Percentiles rank a stretch among this genome's conserved stretches.
Evolutionary conservation across 2,113 vertebrate species (phyloP).

Genomic region (Mystacornis crossleyi): DNA sequence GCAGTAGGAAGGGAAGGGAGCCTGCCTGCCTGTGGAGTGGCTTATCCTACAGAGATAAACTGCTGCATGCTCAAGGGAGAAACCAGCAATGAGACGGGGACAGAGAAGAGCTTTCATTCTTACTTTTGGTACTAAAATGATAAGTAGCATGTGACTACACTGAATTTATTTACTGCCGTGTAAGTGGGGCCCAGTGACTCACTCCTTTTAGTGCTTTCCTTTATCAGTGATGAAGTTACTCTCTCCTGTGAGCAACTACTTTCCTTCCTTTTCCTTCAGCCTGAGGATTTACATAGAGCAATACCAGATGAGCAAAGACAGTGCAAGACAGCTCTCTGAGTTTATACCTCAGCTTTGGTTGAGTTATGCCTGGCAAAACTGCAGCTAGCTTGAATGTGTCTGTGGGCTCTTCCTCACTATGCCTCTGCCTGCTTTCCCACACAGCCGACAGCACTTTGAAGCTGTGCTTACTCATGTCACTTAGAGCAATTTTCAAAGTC

Average conservation of each 20-base stretch:
- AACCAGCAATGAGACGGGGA: background rate
- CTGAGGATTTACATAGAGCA: background rate
- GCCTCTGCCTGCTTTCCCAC: background rate
- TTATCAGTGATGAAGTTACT: background rate
- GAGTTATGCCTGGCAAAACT: background rate
- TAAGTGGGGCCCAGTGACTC: background rate
- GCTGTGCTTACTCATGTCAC: background rate
- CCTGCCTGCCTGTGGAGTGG: background rate
- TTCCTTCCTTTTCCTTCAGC: background rate
- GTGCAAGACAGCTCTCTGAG: background rate
- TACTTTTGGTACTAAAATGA: background rate
- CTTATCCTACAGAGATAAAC: background rate
- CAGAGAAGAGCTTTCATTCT: background rate
- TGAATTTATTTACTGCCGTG: background rate
- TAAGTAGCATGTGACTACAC: background rate
- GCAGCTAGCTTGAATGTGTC: background rate
- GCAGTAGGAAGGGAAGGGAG: background rate
- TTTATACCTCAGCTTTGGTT: background rate
- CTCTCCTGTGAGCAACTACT: background rate
- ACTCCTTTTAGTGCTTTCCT: background rate
- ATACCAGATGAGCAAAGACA: background rate
- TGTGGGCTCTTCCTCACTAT: background rate
- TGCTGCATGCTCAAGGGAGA: background rate
- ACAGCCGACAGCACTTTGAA: background rate
- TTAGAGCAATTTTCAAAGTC: conserved; percentile 18